Percentiles rank a stretch among this genome's conserved stretches.
These are phyloP conservation scores for Parnassius apollo DNA, from an alignment of 2,888 invertebrate species.

Conservation along the genomic window DNA sequence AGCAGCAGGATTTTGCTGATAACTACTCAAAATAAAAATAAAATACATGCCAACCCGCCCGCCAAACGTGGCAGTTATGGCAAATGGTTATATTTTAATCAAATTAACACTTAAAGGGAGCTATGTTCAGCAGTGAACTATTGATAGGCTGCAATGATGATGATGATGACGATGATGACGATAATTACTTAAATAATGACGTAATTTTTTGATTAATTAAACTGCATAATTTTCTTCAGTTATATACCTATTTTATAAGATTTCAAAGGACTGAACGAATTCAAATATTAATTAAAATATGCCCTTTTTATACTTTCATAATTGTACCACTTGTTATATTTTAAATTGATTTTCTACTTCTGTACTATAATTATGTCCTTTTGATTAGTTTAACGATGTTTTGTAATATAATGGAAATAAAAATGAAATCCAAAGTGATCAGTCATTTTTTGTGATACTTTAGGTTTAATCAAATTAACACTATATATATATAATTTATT, in stretches of 20 bases:
- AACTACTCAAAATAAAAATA: no score
- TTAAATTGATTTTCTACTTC: constrained; percentile 11
- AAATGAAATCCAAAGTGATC: constrained; percentile 43
- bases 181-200: no score
- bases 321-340: constrained; percentile 6
- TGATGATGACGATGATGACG: no score
- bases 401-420: constrained; percentile 21
- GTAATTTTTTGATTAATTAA: neutral
- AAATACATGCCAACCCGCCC: no score
- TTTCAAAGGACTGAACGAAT: constrained; percentile 20
- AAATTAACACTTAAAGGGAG: no score
- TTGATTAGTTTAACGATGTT: constrained; percentile 9
- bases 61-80: no score
- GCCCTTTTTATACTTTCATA: neutral
- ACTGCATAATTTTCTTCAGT: neutral
- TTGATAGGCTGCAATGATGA: no score
- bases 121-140: no score
- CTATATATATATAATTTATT: constrained; percentile 35
- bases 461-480: constrained; percentile 51
- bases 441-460: constrained; percentile 73
- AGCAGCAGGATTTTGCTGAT: no score
- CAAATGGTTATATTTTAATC: no score
- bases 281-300: constrained; percentile 6
- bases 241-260: constrained; percentile 7
- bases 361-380: constrained; percentile 3